Evolutionary conservation across 2,888 invertebrate species (phyloP).

Genomic region (Thalpophila matura): DNA sequence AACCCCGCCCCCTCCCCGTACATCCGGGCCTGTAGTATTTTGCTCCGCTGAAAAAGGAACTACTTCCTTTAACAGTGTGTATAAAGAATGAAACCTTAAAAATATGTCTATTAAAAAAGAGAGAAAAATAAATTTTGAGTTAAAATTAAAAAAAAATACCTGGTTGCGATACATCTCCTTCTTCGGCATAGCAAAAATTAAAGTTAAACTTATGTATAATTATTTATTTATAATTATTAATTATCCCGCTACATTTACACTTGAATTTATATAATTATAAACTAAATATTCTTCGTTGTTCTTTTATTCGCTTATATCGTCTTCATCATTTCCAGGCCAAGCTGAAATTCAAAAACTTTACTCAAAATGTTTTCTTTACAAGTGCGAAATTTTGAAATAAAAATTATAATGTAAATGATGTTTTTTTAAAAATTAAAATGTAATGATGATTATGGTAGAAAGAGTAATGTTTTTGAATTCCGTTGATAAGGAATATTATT

Average conservation of each 20-base stretch:
- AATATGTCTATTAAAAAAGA: not conserved
- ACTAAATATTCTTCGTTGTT: constrained; percentile 50
- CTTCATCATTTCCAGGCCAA: constrained; percentile 48
- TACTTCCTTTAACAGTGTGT: no score
- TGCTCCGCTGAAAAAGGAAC: no score
- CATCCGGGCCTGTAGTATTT: no score
- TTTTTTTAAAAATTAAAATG: constrained; percentile 35
- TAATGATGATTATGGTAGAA: constrained; percentile 58
- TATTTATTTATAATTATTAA: constrained; percentile 42
- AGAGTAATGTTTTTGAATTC: constrained; percentile 62
- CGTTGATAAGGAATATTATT: constrained; percentile 26
- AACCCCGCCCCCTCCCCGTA: no score
- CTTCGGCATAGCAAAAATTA: constrained; percentile 79
- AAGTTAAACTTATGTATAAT: constrained; percentile 46
- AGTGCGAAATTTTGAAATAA: constrained; percentile 15
- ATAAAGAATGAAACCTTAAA: no score
- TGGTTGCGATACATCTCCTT: constrained; percentile 92
- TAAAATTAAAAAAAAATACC: constrained; percentile 85
- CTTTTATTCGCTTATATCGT: constrained; percentile 46
- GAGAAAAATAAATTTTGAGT: constrained; percentile 1
- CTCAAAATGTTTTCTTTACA: constrained; percentile 26
- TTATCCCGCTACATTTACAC: constrained; percentile 39
- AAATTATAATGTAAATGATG: constrained; percentile 10
- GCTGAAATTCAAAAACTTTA: constrained; percentile 70
- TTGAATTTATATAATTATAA: constrained; percentile 23